Percentiles rank a stretch among this genome's conserved stretches.
Evolutionary conservation across 2,888 invertebrate species (phyloP).

Genomic region (Cheiracanthium punctorium): DNA sequence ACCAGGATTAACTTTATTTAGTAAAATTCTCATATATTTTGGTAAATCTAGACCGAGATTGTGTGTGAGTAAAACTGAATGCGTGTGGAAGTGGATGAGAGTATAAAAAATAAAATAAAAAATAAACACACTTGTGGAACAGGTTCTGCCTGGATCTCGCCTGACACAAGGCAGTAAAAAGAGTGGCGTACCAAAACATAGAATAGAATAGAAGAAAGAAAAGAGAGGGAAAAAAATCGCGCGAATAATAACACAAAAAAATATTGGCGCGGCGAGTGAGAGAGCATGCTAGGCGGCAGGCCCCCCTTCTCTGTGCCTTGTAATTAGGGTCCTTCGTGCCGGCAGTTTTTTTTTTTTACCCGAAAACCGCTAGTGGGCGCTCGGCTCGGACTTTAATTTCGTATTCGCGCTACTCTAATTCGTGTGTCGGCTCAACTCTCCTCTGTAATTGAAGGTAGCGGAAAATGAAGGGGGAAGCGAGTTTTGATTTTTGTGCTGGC

Average conservation of each 20-base stretch:
- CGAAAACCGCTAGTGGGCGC: conserved; percentile 59
- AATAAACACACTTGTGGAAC: conserved; percentile 11
- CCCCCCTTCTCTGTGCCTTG: conserved; percentile 45
- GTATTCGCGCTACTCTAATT: conserved; percentile 39
- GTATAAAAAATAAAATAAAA: neutral
- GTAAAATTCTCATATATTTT: too few species aligned
- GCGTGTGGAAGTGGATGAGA: too few species aligned
- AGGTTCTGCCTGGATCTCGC: conserved; percentile 36
- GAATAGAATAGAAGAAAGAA: neutral
- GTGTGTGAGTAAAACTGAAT: too few species aligned
- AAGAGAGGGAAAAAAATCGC: conserved; percentile 1
- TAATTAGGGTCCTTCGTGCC: conserved; percentile 52
- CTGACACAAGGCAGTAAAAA: conserved; percentile 1
- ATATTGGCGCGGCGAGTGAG: conserved; percentile 19
- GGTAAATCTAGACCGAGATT: too few species aligned
- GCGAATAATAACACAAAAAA: conserved; percentile 27
- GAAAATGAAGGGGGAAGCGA: conserved; percentile 28
- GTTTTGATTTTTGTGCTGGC: conserved; percentile 14
- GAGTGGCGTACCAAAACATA: too few species aligned
- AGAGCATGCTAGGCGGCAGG: conserved; percentile 57
- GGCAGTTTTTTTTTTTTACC: conserved; percentile 31
- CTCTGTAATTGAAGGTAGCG: conserved; percentile 49
- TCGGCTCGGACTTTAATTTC: conserved; percentile 61
- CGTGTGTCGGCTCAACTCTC: conserved; percentile 14
- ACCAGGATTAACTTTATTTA: too few species aligned